Conservation (phyloP, 2,888 invertebrate species). For the Dorcus parallelipipedus region DNA sequence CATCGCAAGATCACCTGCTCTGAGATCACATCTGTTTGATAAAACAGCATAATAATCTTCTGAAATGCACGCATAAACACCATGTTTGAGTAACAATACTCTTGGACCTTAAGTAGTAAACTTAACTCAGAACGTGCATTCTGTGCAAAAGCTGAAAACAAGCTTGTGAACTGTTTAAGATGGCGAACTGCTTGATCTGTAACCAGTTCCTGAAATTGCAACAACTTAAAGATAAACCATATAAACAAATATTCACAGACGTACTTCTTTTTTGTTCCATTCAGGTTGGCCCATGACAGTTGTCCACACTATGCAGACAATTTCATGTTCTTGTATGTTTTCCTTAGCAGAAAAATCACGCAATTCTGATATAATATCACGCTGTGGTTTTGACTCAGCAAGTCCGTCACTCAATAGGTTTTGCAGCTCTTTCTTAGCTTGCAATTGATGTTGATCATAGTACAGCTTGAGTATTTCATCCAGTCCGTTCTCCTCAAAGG, state of each 20-base stretch:
- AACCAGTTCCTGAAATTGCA: slow-evolving; percentile 65
- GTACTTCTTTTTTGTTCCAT: slow-evolving; percentile 93
- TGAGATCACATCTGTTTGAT: slow-evolving; percentile 92
- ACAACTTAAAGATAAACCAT: slow-evolving; percentile 10
- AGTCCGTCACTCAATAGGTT: slow-evolving; percentile 77
- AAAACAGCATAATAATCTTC: slow-evolving; percentile 93
- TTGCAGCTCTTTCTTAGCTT: slow-evolving; percentile 76
- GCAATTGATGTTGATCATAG: slow-evolving; percentile 80
- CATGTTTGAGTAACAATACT: slow-evolving; percentile 98
- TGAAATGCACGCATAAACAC: slow-evolving; percentile 98
- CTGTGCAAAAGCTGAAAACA: slow-evolving; percentile 84
- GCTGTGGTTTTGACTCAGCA: slow-evolving; percentile 79
- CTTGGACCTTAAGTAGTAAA: slow-evolving; percentile 89
- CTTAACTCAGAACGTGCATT: slow-evolving; percentile 84
- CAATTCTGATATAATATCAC: slow-evolving; percentile 81
- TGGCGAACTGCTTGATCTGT: slow-evolving; percentile 94
- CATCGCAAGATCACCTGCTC: slow-evolving; percentile 95
- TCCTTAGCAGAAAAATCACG: slow-evolving; percentile 81
- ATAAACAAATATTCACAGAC: slow-evolving; percentile 8
- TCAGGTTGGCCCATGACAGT: slow-evolving; percentile 94
- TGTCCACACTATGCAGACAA: slow-evolving; percentile 68
- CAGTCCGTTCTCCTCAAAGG: slow-evolving; percentile 49
- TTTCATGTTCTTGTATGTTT: slow-evolving; percentile 87
- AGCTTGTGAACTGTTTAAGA: slow-evolving; percentile 78
- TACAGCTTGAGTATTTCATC: slow-evolving; percentile 64